Conservation (phyloP, 2,888 invertebrate genomes). For the Leptinotarsa haldemani region DNA sequence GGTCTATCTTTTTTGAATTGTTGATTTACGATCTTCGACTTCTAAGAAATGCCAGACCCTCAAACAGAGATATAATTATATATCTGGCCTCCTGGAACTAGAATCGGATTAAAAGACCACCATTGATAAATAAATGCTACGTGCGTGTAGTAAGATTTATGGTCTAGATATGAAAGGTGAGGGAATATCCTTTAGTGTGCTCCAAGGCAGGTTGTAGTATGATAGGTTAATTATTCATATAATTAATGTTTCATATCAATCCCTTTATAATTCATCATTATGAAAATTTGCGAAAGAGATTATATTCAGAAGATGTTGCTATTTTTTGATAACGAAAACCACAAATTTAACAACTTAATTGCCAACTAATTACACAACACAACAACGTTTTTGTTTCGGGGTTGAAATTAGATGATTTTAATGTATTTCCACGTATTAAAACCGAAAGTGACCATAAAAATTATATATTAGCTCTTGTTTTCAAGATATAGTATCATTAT, state of each 20-base stretch:
- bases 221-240: not conserved
- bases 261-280: no score
- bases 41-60: slow-evolving; percentile 7
- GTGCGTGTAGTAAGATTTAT: slow-evolving; percentile 6
- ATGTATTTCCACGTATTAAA: no score
- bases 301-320: no score
- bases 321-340: no score
- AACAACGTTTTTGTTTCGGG: no score
- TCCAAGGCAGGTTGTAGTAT: not conserved
- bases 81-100: not conserved
- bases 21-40: slow-evolving; percentile 10
- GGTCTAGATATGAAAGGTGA: not conserved
- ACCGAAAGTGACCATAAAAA: no score
- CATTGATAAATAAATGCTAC: slow-evolving; percentile 11
- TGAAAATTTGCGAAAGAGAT: no score
- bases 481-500: no score
- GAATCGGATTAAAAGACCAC: slow-evolving; percentile 6
- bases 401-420: no score
- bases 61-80: slow-evolving; percentile 13
- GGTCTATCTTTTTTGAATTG: not conserved
- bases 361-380: no score
- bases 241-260: not conserved
- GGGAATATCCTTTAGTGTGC: not conserved
- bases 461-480: no score
- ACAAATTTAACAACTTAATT: no score